Evolutionary conservation across 2,113 vertebrate species (phyloP), one percentile per base, ranked within the genome.

Genomic region (Anolis sagrei): DNA sequence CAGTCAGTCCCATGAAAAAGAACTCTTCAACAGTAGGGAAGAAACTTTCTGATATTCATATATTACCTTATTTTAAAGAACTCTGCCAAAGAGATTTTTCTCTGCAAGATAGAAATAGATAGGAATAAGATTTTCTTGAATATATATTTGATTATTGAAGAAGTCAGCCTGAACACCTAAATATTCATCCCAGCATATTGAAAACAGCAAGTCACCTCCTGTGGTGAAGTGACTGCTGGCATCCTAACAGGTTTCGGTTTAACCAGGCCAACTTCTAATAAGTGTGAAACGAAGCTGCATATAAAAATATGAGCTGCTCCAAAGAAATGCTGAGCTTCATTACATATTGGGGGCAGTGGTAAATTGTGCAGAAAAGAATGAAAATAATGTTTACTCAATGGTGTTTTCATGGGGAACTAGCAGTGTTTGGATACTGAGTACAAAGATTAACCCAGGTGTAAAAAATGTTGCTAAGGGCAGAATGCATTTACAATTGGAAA

Each of bases 321-420:
- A 0, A 0, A 44, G 77, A 84, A 90, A 62, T 0, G 1, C 36
- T 0, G 3, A 80, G 79, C 61, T 83, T 62, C n/a, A 0, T 54
- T 76, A 7, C 77, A 66, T 0, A 83, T 19, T 1, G 36, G 75
- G 58, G 48, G 34, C 54, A 7, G 44, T 13, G 79, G 88, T 69
- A 91, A 88, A 89, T 0, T 2, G 76, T 36, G 89, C 89, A 79
- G 87, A 83, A 88, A 85, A 29, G 0, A 79, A 34, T 61, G 49
- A 79, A 81, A 88, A 91, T 80, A 80, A 76, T 81, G 5, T 72
- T 78, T 76, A 7, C 61, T 36, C 0, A 0, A 1, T 82, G 82
- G 70, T 79, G 73, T 81, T 72, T 44, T 82, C 7, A 0, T 0
- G 21, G 66, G 61, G 13, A 82, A 74, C 74, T 0, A 0, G 1